Percentiles rank a stretch among this genome's conserved stretches.
These are phyloP conservation scores for Sprattus sprattus DNA, from an alignment of 2,113 vertebrate species.

Conservation along the genomic window DNA sequence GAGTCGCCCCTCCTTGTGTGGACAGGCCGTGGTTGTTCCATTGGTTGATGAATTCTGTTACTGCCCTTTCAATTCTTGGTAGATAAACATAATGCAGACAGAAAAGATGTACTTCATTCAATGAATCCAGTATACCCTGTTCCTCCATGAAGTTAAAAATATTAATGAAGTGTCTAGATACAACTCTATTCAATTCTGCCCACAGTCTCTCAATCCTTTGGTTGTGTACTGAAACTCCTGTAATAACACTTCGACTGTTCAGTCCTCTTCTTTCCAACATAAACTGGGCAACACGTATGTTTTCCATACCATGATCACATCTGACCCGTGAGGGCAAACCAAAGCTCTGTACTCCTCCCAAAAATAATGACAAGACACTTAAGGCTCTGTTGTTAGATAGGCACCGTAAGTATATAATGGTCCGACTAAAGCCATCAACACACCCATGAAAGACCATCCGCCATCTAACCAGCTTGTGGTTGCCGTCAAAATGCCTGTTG, in stretches of 20 bases:
- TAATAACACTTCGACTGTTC: conserved; percentile 17
- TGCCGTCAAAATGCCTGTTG: no score
- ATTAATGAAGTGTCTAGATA: conserved; percentile 16
- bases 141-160: conserved; percentile 35
- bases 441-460: no score
- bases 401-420: no score
- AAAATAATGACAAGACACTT: no score
- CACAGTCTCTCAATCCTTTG: conserved; percentile 33
- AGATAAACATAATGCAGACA: conserved; percentile 39
- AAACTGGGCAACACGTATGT: no score
- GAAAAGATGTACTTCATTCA: conserved; percentile 24
- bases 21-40: conserved; percentile 38
- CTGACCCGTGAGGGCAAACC: no score
- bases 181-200: conserved; percentile 32
- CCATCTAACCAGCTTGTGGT: no score
- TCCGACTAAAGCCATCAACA: no score
- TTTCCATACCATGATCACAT: no score
- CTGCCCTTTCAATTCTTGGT: conserved; percentile 27
- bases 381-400: no score
- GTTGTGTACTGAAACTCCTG: conserved; percentile 27
- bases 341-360: no score
- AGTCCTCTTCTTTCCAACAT: no score
- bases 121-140: conserved; percentile 22
- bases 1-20: conserved; percentile 24
- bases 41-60: conserved; percentile 27